These are phyloP conservation scores for Pheosia tremula DNA, from an alignment of 2,888 invertebrate genomes.

Conservation along the genomic window DNA sequence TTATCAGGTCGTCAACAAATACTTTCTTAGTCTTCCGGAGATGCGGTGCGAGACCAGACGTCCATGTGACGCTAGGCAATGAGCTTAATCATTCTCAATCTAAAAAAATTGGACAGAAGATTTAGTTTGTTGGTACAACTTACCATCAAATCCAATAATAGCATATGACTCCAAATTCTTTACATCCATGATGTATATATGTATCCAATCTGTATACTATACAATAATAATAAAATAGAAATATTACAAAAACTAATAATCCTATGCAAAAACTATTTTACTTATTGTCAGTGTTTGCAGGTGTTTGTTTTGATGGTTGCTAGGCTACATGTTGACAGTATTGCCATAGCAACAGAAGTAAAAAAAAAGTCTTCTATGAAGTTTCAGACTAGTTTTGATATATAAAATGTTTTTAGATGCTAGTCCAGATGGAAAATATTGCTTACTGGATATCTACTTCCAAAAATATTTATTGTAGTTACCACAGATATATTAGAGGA, in stretches of 20 bases:
- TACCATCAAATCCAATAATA: constrained; percentile 93
- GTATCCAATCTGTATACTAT: constrained; percentile 31
- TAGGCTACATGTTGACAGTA: constrained; percentile 30
- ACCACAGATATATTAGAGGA: too few relatives aligned
- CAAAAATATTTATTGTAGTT: too few relatives aligned
- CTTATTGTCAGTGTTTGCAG: constrained; percentile 12
- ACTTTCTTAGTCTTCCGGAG: too few relatives aligned
- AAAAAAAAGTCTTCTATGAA: neutral
- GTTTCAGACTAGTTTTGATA: neutral
- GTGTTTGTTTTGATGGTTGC: constrained; percentile 24
- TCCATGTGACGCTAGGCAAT: too few relatives aligned
- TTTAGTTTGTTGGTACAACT: constrained; percentile 28
- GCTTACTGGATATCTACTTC: too few relatives aligned
- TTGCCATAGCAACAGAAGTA: constrained; percentile 29
- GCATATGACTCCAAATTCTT: constrained; percentile 87
- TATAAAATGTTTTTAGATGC: too few relatives aligned
- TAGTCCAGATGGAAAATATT: too few relatives aligned
- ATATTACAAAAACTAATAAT: constrained; percentile 22
- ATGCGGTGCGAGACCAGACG: too few relatives aligned
- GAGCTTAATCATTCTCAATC: too few relatives aligned
- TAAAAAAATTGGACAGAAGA: neutral
- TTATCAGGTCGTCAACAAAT: too few relatives aligned
- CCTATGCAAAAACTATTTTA: constrained; percentile 3
- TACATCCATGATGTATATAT: constrained; percentile 79
- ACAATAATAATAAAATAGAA: constrained; percentile 29